Conservation (phyloP, 2,113 vertebrate genomes). For the Podiceps cristatus region DNA sequence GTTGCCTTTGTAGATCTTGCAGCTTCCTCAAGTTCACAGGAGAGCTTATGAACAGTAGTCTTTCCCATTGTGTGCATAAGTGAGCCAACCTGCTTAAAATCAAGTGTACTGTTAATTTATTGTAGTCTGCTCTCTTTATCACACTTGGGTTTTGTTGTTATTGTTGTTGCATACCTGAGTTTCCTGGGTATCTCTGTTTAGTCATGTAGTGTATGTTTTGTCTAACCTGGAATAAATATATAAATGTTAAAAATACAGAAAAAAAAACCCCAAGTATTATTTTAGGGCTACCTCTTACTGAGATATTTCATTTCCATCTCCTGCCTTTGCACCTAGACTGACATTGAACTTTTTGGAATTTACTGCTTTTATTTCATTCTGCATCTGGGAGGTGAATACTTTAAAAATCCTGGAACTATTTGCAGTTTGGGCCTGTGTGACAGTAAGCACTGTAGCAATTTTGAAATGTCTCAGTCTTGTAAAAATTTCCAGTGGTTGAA, state of each 20-base stretch:
- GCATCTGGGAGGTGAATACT: background rate
- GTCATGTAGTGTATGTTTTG: background rate
- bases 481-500: background rate
- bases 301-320: background rate
- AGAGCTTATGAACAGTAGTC: background rate
- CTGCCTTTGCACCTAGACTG: background rate
- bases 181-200: background rate
- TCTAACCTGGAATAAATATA: background rate
- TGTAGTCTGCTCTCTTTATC: background rate
- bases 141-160: no score
- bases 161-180: background rate
- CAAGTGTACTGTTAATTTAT: background rate
- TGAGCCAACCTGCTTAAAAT: background rate
- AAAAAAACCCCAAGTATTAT: background rate
- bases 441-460: background rate
- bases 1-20: background rate
- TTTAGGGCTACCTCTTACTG: background rate
- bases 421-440: background rate
- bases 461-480: background rate
- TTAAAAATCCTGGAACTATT: background rate
- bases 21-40: background rate
- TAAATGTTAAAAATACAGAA: background rate
- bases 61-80: background rate
- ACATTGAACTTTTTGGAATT: background rate
- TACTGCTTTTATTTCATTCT: constrained; percentile 3